Evolutionary conservation across 2,888 invertebrate genomes (phyloP).

Genomic region (Melanargia galathea): DNA sequence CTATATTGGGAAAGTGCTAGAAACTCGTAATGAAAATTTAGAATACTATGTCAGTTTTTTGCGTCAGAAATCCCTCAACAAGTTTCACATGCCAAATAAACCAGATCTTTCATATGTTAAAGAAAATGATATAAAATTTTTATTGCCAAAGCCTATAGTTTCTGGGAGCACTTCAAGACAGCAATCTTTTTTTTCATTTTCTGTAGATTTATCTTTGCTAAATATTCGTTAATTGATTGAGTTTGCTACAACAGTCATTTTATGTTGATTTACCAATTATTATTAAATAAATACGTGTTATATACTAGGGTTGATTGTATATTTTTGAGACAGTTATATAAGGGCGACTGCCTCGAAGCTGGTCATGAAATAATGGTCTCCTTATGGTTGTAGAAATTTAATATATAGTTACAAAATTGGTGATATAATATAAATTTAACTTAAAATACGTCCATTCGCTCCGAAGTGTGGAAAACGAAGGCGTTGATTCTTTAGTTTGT

Average conservation of each 20-base stretch:
- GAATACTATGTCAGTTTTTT: slow-evolving; percentile 1
- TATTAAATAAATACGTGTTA: background rate
- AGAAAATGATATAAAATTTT: background rate
- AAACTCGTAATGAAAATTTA: background rate
- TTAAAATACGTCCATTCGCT: too few relatives aligned
- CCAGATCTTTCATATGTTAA: background rate
- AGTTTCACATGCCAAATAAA: background rate
- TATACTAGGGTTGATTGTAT: background rate
- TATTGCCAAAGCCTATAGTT: background rate
- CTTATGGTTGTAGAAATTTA: too few relatives aligned
- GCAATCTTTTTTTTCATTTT: background rate
- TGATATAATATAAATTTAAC: too few relatives aligned
- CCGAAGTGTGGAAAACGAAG: too few relatives aligned
- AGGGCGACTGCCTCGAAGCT: too few relatives aligned
- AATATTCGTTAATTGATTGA: background rate
- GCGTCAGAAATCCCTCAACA: background rate
- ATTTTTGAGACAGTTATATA: background rate
- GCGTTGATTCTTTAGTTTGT: too few relatives aligned
- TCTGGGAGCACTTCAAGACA: background rate
- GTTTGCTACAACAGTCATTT: background rate
- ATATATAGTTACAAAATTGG: too few relatives aligned
- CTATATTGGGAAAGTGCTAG: background rate
- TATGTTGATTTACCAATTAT: background rate
- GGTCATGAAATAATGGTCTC: too few relatives aligned
- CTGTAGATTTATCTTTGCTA: background rate